phyloP scores from a whole-genome alignment of 2,113 vertebrate species.

The Motacilla tschutschensis region DNA sequence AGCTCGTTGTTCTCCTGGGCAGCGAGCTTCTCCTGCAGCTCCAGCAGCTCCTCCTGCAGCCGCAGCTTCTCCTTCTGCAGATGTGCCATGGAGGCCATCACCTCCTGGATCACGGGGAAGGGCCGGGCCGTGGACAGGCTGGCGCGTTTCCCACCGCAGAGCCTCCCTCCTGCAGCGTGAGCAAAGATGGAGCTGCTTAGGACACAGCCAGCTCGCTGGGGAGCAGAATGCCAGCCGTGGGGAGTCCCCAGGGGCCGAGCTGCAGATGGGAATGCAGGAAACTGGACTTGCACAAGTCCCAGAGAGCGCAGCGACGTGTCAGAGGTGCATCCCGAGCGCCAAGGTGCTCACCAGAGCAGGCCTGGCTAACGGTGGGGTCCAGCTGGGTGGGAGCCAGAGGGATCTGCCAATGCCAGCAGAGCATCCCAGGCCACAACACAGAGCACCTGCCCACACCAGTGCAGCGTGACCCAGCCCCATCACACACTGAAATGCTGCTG shows the following conservation, averaged over 20 bases:
- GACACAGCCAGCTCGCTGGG: accelerated
- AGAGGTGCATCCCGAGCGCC: accelerated
- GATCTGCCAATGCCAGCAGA: neutral
- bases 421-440: accelerated
- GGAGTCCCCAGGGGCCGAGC: neutral
- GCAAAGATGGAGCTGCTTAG: neutral
- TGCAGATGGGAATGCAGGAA: neutral
- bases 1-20: constrained; percentile 72
- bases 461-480: neutral
- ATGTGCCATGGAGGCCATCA: constrained; percentile 72
- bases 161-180: constrained; percentile 64
- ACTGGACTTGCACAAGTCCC: neutral
- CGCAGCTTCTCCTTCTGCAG: constrained; percentile 72
- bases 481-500: accelerated
- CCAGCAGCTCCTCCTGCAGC: constrained; percentile 69
- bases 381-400: neutral
- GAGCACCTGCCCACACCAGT: neutral
- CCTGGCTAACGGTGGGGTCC: accelerated
- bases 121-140: neutral
- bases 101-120: constrained; percentile 62
- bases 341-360: neutral
- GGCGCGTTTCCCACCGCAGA: constrained; percentile 50
- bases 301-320: accelerated
- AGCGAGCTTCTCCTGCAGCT: constrained; percentile 63
- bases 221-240: accelerated